These are phyloP conservation scores for Drosophila maculinotata DNA, from an alignment of 2,888 invertebrate genomes.

Conservation along the genomic window DNA sequence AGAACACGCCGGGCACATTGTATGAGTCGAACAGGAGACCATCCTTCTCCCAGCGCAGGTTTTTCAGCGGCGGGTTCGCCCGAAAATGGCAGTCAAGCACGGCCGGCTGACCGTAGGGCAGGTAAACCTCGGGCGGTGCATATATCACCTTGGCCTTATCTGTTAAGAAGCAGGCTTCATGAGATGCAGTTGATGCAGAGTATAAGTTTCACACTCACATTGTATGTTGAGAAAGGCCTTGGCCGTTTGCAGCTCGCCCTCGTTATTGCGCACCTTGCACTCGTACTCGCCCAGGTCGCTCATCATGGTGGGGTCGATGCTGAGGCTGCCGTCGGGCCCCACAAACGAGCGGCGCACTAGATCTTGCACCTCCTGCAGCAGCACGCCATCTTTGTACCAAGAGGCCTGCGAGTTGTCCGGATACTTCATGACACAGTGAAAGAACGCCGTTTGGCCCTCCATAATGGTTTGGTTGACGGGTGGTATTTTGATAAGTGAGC, in stretches of 20 bases:
- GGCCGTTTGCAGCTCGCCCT: constrained; percentile 91
- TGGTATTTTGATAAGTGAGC: constrained; percentile 93
- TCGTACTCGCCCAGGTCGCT: constrained; percentile 94
- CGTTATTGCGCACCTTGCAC: constrained; percentile 91
- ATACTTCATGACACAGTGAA: constrained; percentile 93
- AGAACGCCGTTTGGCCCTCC: constrained; percentile 93
- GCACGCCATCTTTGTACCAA: constrained; percentile 89
- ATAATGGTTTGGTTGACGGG: constrained; percentile 95
- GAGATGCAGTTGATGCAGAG: not conserved
- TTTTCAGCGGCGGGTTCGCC: constrained; percentile 95
- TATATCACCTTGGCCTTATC: constrained; percentile 96
- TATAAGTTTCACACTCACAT: constrained; percentile 88
- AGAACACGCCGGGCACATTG: constrained; percentile 94
- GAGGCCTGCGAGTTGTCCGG: constrained; percentile 87
- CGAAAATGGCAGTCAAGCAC: constrained; percentile 96
- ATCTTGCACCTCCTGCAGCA: constrained; percentile 88
- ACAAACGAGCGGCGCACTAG: constrained; percentile 88
- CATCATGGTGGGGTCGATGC: constrained; percentile 91
- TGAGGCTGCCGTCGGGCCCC: constrained; percentile 91
- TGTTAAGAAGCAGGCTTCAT: constrained; percentile 83
- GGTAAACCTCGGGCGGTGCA: constrained; percentile 92
- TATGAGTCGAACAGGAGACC: constrained; percentile 95
- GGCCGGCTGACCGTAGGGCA: constrained; percentile 93
- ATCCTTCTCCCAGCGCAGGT: constrained; percentile 97
- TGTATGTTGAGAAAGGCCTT: constrained; percentile 95